phyloP scores from a whole-genome alignment of 1,140 invertebrate species.

The Bombus polaris region DNA sequence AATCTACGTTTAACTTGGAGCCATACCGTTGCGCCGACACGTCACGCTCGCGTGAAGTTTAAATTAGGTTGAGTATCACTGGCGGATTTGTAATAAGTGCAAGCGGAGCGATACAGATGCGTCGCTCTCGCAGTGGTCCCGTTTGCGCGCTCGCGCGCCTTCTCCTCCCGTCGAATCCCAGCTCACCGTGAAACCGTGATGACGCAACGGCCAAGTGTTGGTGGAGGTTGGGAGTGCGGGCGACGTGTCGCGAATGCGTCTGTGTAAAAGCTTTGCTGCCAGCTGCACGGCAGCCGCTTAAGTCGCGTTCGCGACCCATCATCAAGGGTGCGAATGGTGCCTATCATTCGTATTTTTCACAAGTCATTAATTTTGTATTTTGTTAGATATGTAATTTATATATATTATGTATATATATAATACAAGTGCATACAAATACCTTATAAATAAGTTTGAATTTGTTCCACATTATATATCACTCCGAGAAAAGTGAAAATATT shows the following conservation, averaged over 20 bases:
- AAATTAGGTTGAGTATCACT: constrained; percentile 66
- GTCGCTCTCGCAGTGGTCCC: constrained; percentile 59
- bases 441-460: no score
- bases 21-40: neutral
- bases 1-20: neutral
- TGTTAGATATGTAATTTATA: no score
- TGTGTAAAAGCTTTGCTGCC: constrained; percentile 56
- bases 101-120: constrained; percentile 72
- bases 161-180: constrained; percentile 64
- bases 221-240: constrained; percentile 63
- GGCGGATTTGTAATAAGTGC: constrained; percentile 69
- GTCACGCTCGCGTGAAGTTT: neutral
- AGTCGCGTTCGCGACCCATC: constrained; percentile 53
- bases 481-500: no score
- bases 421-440: no score
- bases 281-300: constrained; percentile 62
- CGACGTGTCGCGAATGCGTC: constrained; percentile 64
- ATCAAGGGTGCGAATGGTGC: neutral
- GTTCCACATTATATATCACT: no score
- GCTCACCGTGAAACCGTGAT: constrained; percentile 70
- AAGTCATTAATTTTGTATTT: neutral
- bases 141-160: constrained; percentile 53
- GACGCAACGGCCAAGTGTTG: constrained; percentile 69
- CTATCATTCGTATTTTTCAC: neutral
- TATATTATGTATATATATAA: no score